Evolutionary conservation across 2,888 invertebrate genomes (phyloP).

Genomic region (Megastigmus dorsalis): DNA sequence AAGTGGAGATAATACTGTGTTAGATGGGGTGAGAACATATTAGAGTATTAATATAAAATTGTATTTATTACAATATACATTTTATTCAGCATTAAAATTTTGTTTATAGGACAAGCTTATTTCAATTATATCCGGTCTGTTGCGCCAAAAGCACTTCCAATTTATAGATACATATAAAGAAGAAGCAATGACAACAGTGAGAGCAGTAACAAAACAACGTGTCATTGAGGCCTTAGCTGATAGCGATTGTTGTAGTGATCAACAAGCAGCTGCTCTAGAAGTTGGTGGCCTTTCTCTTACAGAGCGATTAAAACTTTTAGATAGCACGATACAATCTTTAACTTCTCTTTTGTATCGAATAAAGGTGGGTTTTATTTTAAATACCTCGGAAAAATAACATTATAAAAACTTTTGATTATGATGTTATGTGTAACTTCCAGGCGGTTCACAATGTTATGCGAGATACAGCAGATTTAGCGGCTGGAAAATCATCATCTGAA

Average conservation of each 20-base stretch:
- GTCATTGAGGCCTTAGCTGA: conserved; percentile 86
- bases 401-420: neutral
- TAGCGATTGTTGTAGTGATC: conserved; percentile 78
- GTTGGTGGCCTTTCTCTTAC: conserved; percentile 73
- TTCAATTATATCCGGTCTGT: conserved; percentile 91
- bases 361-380: conserved; percentile 71
- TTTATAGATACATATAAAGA: conserved; percentile 92
- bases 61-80: neutral
- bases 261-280: conserved; percentile 74
- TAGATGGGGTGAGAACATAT: conserved; percentile 77
- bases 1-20: conserved; percentile 78
- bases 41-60: neutral
- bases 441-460: conserved; percentile 85
- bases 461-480: conserved; percentile 83
- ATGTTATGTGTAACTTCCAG: conserved; percentile 75
- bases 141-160: conserved; percentile 89
- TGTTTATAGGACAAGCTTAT: conserved; percentile 86
- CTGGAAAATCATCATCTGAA: conserved; percentile 74
- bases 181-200: conserved; percentile 92
- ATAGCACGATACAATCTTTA: conserved; percentile 76
- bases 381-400: neutral
- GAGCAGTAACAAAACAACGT: conserved; percentile 91
- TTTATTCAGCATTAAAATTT: neutral
- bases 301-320: conserved; percentile 77
- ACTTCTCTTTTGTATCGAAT: conserved; percentile 76